phyloP scores from a whole-genome alignment of 1,140 invertebrate species.

The Sminthurides bifidus region DNA sequence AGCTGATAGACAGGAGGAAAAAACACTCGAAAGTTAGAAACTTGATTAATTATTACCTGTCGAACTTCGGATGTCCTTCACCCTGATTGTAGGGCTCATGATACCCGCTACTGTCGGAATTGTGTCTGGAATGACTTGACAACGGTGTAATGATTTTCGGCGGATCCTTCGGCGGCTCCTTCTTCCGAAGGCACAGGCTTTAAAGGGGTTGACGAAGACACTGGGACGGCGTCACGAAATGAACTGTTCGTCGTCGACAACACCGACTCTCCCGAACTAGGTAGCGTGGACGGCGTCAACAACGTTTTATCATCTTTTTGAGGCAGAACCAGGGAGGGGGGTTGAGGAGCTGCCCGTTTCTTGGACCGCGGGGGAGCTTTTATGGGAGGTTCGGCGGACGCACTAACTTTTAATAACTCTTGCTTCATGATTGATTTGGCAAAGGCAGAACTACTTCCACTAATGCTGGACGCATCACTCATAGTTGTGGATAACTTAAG shows the following conservation, averaged over 20 bases:
- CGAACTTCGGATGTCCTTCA: conserved; percentile 8
- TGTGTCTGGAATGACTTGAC: conserved; percentile 54
- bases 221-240: too few relatives aligned
- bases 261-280: too few relatives aligned
- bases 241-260: too few relatives aligned
- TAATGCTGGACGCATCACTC: conserved; percentile 25
- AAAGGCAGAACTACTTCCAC: conserved; percentile 20
- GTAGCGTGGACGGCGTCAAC: too few relatives aligned
- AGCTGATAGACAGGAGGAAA: neutral
- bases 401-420: too few relatives aligned
- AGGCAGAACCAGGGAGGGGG: too few relatives aligned
- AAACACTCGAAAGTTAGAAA: too few relatives aligned
- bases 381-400: too few relatives aligned
- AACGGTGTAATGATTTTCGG: conserved; percentile 4
- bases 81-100: conserved; percentile 45
- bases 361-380: conserved; percentile 14
- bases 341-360: conserved; percentile 29
- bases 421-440: conserved; percentile 4
- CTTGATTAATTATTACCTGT: conserved; percentile 17
- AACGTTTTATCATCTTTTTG: too few relatives aligned
- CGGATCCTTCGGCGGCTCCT: conserved; percentile 32
- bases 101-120: conserved; percentile 62
- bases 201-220: too few relatives aligned
- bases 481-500: conserved; percentile 24
- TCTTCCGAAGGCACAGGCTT: too few relatives aligned